Evolutionary conservation across 1,140 invertebrate genomes (phyloP), one percentile per base, ranked within the genome.

Genomic region (Aphelinus atriplicis): DNA sequence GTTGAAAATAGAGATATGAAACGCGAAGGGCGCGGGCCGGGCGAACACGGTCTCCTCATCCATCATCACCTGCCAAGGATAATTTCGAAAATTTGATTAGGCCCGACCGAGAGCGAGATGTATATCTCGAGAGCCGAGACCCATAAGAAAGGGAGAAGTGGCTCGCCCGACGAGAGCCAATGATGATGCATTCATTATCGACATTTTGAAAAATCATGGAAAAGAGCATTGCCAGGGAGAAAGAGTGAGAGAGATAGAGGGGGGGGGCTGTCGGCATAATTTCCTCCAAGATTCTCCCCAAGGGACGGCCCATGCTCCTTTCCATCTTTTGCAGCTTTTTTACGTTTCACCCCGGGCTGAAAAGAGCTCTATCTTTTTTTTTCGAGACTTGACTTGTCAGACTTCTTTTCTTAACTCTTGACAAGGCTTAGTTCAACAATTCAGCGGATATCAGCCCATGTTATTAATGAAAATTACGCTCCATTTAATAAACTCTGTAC

Each of bases 41-140:
- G 42, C 2, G 5, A 46, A 45, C 45, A 62, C 46, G 10, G 61
- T 5, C 3, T 4, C 51, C 61, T 64, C 60, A 64, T 71, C 70
- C 51, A 63, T 71, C 70, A 71, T 71, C 51, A 42, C 60, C 51
- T 48, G 9, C 7, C 9, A n/a, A 55, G 50, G 60, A n/a, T 71
- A 56, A 71, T 71, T 64, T 55, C 45, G 45, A 64, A 71, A 71
- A 64, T 71, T 71, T 71, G 60, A 71, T 71, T 64, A 71, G 9
- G 61, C 50, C 61, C 64, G 61, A 63, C 70, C 50, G 58, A 70
- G 58, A 4, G 10, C n/a, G 26, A 42, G 9, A 6, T 7, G 55
- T 10, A 51, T 62, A 7, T 62, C 68, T 47, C 45, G 7, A 57
- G 56, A 58, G 26, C 26, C 58, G 42, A 4, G n/a, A n/a, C 47